Base-by-base conservation (phyloP, 2,797 vertebrate genomes). In the Myotis vivesi region DNA sequence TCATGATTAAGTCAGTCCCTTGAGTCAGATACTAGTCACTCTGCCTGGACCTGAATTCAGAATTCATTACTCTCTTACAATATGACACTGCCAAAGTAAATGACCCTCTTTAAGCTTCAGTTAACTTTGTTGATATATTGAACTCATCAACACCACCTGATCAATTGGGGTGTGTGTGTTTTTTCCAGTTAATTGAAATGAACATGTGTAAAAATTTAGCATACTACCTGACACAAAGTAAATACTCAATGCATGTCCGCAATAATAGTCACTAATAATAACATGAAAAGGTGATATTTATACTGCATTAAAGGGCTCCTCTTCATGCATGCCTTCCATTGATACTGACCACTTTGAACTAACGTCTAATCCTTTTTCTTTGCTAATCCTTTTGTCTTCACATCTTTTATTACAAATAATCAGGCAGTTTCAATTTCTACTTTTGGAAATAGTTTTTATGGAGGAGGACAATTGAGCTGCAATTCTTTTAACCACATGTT, bases 401-500 rank as follows among this genome's bases (percentile, higher is more conserved):
- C 22, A 85, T 86, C 15, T 83, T 91, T 87, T 64, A 11, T 90
- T 90, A 71, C 64, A 95, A 93, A 85, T 79, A 94, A 92, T 79
- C 55, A 93, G 82, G 44, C 10, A 69, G 51, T 89, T 94, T 77
- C 44, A 33, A 91, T 89, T 92, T 91, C 76, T 96, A 84, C 38
- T 81, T 95, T 96, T 83, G 51, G 68, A 91, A 92, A 87, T 64
- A 77, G 23, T 83, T 86, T 84, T 86, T 55, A 59, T 88, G 79
- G 57, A 87, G 41, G 66, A 90, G 38, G 76, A 96, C 72, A 96
- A 95, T 69, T 87, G 92, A 93, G 20, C 51, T 86, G 75, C 68
- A 94, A 73, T 95, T 94, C n/a, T 91, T 95, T 81, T 62, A 86
- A 94, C 19, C 22, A 75, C 59, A 20, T 80, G 76, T 88, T 91